A percentile compares a stretch with the other conserved stretches of the same genome.
These are phyloP conservation scores for Tragelaphus strepsiceros DNA, from an alignment of 2,113 vertebrate species.

Conservation along the genomic window DNA sequence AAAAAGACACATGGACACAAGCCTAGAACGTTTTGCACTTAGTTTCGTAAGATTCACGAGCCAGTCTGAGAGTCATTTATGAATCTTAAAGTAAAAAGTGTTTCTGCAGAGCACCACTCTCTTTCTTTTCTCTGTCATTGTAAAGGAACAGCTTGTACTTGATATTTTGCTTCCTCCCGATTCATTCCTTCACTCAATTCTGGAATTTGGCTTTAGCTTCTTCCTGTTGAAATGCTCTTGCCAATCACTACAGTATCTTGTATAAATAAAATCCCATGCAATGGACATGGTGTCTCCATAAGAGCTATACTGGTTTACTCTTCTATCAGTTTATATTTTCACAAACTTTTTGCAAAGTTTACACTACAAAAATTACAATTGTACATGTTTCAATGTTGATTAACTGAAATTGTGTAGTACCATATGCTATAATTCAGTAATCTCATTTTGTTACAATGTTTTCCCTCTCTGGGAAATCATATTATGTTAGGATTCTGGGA, in stretches of 20 bases:
- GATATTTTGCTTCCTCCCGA: neutral
- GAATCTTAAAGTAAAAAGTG: neutral
- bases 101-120: accelerated
- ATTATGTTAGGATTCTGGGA: neutral
- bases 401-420: neutral
- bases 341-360: neutral
- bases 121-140: neutral
- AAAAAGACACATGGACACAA: neutral
- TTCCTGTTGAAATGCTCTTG: neutral
- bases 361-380: neutral
- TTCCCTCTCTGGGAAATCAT: neutral
- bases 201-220: neutral
- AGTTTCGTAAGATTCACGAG: neutral
- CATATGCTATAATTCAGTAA: neutral
- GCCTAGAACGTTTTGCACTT: neutral
- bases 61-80: neutral
- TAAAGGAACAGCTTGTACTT: neutral
- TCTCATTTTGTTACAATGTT: neutral
- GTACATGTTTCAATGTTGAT: neutral
- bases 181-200: neutral
- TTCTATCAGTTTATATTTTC: neutral
- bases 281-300: neutral
- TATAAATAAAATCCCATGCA: neutral
- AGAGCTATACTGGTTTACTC: neutral
- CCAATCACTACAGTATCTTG: neutral